Percentiles rank a stretch among this genome's conserved stretches.
Conservation (phyloP, 2,888 invertebrate species). For the Nemoura dubitans region DNA sequence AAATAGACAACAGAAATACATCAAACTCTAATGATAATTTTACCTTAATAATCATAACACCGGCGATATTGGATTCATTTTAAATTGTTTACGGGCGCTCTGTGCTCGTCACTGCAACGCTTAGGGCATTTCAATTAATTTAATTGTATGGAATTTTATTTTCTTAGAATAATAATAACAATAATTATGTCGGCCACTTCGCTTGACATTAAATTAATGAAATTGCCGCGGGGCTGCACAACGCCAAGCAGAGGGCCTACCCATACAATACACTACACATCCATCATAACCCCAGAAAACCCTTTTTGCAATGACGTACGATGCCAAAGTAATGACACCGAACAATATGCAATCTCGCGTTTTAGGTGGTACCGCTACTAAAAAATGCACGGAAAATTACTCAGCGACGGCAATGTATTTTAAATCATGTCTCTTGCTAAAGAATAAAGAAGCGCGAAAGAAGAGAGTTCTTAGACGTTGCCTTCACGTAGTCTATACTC, state of each 20-base stretch:
- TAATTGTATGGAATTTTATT: slow-evolving; percentile 39
- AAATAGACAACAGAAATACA: too few relatives aligned
- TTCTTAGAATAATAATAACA: slow-evolving; percentile 37
- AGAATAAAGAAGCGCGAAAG: too few relatives aligned
- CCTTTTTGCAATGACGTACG: background rate
- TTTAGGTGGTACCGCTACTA: too few relatives aligned
- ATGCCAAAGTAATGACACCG: background rate
- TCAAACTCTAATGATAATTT: background rate
- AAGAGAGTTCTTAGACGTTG: too few relatives aligned
- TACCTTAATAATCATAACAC: background rate
- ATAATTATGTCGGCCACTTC: slow-evolving; percentile 3
- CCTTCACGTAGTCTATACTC: too few relatives aligned
- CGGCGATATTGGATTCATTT: background rate
- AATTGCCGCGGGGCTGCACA: background rate
- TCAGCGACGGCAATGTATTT: too few relatives aligned
- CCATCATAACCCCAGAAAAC: too few relatives aligned
- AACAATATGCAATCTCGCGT: too few relatives aligned
- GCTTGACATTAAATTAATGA: slow-evolving; percentile 7
- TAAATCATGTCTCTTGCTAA: too few relatives aligned
- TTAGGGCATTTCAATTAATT: slow-evolving; percentile 29
- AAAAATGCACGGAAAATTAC: too few relatives aligned
- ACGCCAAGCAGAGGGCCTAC: background rate
- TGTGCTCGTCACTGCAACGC: background rate
- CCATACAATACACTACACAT: background rate
- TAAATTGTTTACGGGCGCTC: slow-evolving; percentile 20